A percentile compares a stretch with the other conserved stretches of the same genome.
Conservation (phyloP, 2,888 invertebrate species). For the Dinocampus coccinellae region DNA sequence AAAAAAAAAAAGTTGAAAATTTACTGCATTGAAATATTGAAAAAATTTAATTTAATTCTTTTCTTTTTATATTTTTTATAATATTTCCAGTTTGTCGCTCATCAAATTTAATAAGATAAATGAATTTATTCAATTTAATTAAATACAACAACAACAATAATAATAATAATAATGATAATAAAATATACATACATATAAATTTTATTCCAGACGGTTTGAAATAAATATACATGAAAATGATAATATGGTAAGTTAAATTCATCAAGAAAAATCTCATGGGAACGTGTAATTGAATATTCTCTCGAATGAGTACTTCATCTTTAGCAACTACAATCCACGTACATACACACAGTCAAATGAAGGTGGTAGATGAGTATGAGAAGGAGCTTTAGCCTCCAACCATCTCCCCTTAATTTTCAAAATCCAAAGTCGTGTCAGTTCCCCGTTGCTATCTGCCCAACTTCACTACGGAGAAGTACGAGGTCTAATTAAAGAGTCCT, state of each 20-base stretch:
- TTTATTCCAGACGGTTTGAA: background rate
- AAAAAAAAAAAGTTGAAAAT: too few relatives aligned
- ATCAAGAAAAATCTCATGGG: background rate
- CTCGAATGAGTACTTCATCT: background rate
- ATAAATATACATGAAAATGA: background rate
- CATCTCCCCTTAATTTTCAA: conserved; percentile 36
- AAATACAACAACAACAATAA: too few relatives aligned
- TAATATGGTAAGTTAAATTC: background rate
- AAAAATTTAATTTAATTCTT: too few relatives aligned
- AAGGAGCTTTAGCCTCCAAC: conserved; percentile 1
- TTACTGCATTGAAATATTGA: too few relatives aligned
- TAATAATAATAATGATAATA: too few relatives aligned
- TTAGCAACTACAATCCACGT: background rate
- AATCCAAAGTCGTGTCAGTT: conserved; percentile 29
- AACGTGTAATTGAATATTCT: background rate
- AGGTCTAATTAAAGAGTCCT: conserved; percentile 35
- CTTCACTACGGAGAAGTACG: conserved; percentile 32
- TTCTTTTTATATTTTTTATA: too few relatives aligned
- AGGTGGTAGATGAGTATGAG: background rate
- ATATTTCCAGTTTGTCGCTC: too few relatives aligned
- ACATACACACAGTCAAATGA: background rate
- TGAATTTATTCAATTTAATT: background rate
- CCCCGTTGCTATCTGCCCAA: conserved; percentile 30
- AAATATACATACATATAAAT: background rate
- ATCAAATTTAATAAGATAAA: too few relatives aligned